Evolutionary conservation across 2,113 vertebrate genomes (phyloP).

Genomic region (Osmerus mordax): DNA sequence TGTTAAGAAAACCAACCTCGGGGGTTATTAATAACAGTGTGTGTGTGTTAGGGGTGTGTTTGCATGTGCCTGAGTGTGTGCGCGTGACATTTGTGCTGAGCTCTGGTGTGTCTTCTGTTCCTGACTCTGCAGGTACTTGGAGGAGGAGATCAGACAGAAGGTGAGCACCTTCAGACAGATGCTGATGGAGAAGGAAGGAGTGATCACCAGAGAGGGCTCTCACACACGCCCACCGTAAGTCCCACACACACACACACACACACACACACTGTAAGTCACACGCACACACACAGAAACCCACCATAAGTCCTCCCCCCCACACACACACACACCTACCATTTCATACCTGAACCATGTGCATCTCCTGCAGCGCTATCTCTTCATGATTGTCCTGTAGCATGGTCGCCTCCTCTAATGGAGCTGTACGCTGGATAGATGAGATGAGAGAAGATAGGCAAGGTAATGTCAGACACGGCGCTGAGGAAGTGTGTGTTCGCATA

Average conservation of each 20-base stretch:
- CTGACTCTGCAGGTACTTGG: slow-evolving; percentile 80
- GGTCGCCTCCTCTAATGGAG: neutral
- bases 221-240: slow-evolving; percentile 87
- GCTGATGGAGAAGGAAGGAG: slow-evolving; percentile 99
- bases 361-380: neutral
- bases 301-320: neutral
- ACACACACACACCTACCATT: neutral
- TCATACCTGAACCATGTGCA: neutral
- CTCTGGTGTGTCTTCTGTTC: neutral
- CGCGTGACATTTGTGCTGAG: slow-evolving; percentile 8
- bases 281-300: neutral
- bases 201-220: slow-evolving; percentile 90
- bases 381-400: neutral
- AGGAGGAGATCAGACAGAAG: slow-evolving; percentile 94
- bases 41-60: neutral
- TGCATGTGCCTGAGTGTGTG: slow-evolving; percentile 4
- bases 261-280: neutral
- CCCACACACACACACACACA: neutral
- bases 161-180: slow-evolving; percentile 97
- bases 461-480: too few relatives aligned
- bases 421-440: too few relatives aligned
- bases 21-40: neutral
- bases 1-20: neutral
- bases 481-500: slow-evolving; percentile 1
- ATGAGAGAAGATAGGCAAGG: too few relatives aligned